Percentiles rank a stretch among this genome's conserved stretches.
phyloP scores from a whole-genome alignment of 2,113 vertebrate species.

The Phoenicopterus ruber region DNA sequence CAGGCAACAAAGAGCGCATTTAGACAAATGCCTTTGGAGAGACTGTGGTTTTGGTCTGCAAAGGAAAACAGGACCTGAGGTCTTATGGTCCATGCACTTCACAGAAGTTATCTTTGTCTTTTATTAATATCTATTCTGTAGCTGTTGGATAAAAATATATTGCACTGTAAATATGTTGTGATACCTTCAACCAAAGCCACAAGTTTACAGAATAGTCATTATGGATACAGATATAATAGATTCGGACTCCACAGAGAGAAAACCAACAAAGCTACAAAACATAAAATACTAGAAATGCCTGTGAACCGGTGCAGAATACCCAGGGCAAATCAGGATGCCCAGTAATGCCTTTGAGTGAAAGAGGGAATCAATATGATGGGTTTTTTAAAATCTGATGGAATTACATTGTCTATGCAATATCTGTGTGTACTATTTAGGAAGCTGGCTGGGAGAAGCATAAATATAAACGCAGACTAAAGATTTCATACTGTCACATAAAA shows the following conservation, averaged over 20 bases:
- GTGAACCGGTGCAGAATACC: not conserved
- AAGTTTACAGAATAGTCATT: not conserved
- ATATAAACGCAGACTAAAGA: not conserved
- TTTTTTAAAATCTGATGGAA: not conserved
- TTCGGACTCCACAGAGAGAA: not conserved
- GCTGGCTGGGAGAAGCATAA: not conserved
- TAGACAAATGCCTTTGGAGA: not conserved
- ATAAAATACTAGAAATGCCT: not conserved
- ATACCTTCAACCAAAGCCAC: not conserved
- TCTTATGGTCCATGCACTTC: not conserved
- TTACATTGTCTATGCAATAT: not conserved
- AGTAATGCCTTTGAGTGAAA: not conserved
- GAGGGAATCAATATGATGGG: accelerated
- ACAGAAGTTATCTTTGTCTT: not conserved
- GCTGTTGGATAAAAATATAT: not conserved
- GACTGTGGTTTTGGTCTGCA: not conserved
- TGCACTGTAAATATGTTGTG: not conserved
- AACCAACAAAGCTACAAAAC: not conserved
- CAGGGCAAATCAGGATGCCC: not conserved
- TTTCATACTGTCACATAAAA: not conserved
- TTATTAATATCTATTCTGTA: not conserved
- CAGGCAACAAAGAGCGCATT: not conserved
- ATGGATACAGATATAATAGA: not conserved
- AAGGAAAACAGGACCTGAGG: not conserved
- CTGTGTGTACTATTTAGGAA: not conserved